Evolutionary conservation across 2,113 vertebrate species (phyloP).

Genomic region (Plectropomus leopardus): DNA sequence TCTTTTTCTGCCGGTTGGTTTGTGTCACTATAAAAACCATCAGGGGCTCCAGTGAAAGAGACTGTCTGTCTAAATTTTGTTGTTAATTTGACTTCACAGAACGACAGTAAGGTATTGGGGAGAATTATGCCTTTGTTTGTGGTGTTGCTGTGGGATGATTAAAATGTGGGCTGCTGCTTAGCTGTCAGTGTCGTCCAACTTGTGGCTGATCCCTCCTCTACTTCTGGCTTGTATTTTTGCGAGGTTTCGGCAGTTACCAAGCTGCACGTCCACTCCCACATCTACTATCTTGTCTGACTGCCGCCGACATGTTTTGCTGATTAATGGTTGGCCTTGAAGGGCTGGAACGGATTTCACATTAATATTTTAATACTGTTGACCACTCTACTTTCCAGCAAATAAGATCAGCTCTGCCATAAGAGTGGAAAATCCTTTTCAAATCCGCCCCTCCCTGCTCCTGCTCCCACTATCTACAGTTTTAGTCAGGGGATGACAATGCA

Average conservation of each 20-base stretch:
- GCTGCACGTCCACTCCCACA: slow-evolving; percentile 17
- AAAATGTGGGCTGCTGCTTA: slow-evolving; percentile 38
- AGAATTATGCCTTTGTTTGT: slow-evolving; percentile 2
- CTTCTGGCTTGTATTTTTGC: slow-evolving; percentile 41
- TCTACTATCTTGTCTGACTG: slow-evolving; percentile 44
- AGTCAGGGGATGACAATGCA: slow-evolving; percentile 37
- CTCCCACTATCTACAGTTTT: slow-evolving; percentile 8
- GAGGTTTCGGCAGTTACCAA: slow-evolving; percentile 2
- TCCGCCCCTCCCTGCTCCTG: slow-evolving; percentile 13
- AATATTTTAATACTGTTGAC: slow-evolving; percentile 75
- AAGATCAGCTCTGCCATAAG: slow-evolving; percentile 54
- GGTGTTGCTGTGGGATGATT: slow-evolving; percentile 37
- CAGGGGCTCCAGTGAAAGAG: background rate
- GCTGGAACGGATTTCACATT: slow-evolving; percentile 52
- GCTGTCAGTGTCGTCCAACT: slow-evolving; percentile 27
- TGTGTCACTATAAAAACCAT: background rate
- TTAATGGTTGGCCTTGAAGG: slow-evolving; percentile 65
- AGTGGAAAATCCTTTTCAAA: slow-evolving; percentile 62
- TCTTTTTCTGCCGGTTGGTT: background rate
- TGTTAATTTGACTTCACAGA: slow-evolving; percentile 18
- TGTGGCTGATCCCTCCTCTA: slow-evolving; percentile 45
- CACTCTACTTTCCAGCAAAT: slow-evolving; percentile 54
- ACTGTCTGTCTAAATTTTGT: background rate
- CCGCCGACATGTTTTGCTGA: slow-evolving; percentile 60
- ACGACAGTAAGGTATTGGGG: background rate